Evolutionary conservation across 2,797 vertebrate species (phyloP).

Genomic region (Telmatherina bonti): DNA sequence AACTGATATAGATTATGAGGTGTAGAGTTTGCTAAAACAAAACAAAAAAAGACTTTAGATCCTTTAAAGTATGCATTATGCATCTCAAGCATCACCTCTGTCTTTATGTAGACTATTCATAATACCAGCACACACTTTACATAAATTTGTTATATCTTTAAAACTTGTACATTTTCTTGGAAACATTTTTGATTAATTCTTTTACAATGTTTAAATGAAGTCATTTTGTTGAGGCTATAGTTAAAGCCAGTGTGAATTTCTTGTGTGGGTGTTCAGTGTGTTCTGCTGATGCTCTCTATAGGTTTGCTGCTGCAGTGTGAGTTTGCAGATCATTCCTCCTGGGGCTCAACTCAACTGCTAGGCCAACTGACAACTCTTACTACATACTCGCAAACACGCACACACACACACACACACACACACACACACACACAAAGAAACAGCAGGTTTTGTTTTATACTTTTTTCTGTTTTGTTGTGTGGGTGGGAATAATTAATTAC

Average conservation of each 20-base stretch:
- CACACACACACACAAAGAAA: slow-evolving; percentile 3
- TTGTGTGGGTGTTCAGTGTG: slow-evolving; percentile 44
- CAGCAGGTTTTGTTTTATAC: not conserved
- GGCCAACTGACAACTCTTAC: slow-evolving; percentile 61
- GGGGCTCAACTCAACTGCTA: slow-evolving; percentile 62
- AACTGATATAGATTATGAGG: slow-evolving; percentile 4
- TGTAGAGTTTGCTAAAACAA: slow-evolving; percentile 5
- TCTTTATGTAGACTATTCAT: not conserved
- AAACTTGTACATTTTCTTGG: not conserved
- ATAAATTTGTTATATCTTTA: not conserved
- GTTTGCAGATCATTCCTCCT: slow-evolving; percentile 77
- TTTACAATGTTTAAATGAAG: not conserved
- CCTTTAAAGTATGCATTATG: not conserved
- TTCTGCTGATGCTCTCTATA: slow-evolving; percentile 76
- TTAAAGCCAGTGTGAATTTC: slow-evolving; percentile 12
- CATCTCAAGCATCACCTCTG: not conserved
- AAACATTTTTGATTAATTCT: not conserved
- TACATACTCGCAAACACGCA: not conserved
- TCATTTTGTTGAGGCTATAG: not conserved
- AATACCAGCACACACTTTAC: not conserved
- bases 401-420: not conserved
- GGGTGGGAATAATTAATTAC: not conserved
- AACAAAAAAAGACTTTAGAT: not conserved
- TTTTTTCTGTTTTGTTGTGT: not conserved
- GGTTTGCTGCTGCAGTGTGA: slow-evolving; percentile 79